These are phyloP conservation scores for Apamea sordens DNA, from an alignment of 2,888 invertebrate species.

Conservation along the genomic window DNA sequence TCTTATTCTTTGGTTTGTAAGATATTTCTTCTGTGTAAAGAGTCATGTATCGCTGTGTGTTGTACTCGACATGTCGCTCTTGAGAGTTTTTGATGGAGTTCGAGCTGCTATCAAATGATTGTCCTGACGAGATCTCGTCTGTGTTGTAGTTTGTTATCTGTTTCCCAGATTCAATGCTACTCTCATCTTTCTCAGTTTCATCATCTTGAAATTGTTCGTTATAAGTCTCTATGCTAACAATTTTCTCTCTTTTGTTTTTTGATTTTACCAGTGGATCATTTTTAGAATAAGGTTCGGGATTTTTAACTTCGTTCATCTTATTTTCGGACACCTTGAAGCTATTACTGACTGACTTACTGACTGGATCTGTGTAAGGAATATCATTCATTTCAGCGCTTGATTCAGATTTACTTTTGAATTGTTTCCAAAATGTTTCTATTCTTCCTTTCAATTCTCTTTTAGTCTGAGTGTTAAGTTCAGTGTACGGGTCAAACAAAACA, in stretches of 20 bases:
- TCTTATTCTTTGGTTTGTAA: background rate
- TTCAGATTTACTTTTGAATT: background rate
- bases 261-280: background rate
- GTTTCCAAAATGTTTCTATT: conserved; percentile 44
- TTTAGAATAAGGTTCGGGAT: background rate
- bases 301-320: background rate
- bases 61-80: background rate
- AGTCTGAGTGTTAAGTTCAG: conserved; percentile 65
- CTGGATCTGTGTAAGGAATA: background rate
- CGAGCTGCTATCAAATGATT: conserved; percentile 21
- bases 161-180: background rate
- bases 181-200: background rate
- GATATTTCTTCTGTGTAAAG: conserved; percentile 18
- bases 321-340: background rate
- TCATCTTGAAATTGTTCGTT: background rate
- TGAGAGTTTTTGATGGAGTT: conserved; percentile 32
- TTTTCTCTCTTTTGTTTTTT: background rate
- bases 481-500: conserved; percentile 75
- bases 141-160: background rate
- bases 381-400: background rate
- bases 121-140: background rate
- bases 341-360: background rate
- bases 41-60: conserved; percentile 16
- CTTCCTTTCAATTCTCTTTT: conserved; percentile 65
- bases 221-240: background rate